phyloP scores from a whole-genome alignment of 2,113 vertebrate genomes.

The Xiphophorus maculatus region DNA sequence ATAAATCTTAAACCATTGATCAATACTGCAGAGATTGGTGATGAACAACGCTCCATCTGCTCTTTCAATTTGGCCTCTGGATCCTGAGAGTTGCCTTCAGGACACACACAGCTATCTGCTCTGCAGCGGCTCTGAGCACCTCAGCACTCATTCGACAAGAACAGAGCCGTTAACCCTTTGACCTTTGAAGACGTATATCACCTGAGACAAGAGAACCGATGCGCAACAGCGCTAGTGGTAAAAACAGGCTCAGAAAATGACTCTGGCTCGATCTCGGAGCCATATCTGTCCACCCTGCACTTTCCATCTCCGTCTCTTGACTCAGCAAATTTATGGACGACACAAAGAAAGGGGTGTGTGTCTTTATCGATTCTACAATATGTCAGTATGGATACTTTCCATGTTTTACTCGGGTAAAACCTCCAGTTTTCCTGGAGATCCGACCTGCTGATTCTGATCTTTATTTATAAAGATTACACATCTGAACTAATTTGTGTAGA shows the following conservation, averaged over 20 bases:
- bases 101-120: constrained; percentile 33
- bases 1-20: background rate
- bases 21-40: constrained; percentile 5
- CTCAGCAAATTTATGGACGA: constrained; percentile 4
- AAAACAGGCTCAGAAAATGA: constrained; percentile 29
- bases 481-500: too few species aligned
- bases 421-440: background rate
- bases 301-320: constrained; percentile 8
- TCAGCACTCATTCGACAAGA: constrained; percentile 41
- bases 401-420: background rate
- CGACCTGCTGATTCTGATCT: too few species aligned
- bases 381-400: background rate
- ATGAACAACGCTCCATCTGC: constrained; percentile 24
- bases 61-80: constrained; percentile 16
- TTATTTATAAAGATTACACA: too few species aligned
- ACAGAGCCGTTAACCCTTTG: constrained; percentile 60
- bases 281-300: constrained; percentile 21
- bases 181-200: constrained; percentile 59
- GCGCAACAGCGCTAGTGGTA: constrained; percentile 1
- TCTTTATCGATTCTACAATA: background rate
- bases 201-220: constrained; percentile 20
- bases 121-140: constrained; percentile 31
- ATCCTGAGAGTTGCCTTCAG: constrained; percentile 18
- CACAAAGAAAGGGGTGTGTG: fast-evolving
- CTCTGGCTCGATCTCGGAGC: background rate